phyloP scores from a whole-genome alignment of 1,140 invertebrate genomes.

The Microplitis demolitor region DNA sequence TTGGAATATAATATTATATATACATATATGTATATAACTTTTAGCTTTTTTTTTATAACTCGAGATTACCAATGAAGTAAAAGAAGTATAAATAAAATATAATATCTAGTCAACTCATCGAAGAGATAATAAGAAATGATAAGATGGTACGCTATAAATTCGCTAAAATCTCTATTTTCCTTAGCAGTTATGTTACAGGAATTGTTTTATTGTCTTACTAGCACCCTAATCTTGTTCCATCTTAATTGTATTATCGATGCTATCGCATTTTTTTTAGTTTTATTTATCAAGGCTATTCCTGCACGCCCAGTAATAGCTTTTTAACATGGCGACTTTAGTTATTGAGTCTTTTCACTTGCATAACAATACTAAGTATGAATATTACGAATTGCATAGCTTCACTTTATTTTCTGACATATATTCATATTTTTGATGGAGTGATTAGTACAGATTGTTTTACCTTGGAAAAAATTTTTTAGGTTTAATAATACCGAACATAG shows the following conservation, averaged over 20 bases:
- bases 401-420: too few species aligned
- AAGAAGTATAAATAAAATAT: too few species aligned
- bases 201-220: conserved; percentile 33
- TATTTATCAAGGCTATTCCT: conserved; percentile 32
- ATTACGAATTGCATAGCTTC: too few species aligned
- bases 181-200: neutral
- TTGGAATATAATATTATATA: too few species aligned
- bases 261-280: conserved; percentile 34
- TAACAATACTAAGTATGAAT: too few species aligned
- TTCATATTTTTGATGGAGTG: too few species aligned
- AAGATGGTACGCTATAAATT: neutral
- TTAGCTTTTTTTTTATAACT: too few species aligned
- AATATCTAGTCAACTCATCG: neutral
- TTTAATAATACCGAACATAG: too few species aligned
- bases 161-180: neutral
- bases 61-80: too few species aligned
- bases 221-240: conserved; percentile 40
- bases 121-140: conserved; percentile 4
- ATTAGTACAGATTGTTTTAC: too few species aligned
- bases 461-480: too few species aligned
- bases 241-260: conserved; percentile 40
- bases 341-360: conserved; percentile 18
- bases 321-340: conserved; percentile 46
- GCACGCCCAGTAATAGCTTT: conserved; percentile 43
- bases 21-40: too few species aligned